Conservation (phyloP, 23 tunicate species). For the Trididemnum clinides region DNA sequence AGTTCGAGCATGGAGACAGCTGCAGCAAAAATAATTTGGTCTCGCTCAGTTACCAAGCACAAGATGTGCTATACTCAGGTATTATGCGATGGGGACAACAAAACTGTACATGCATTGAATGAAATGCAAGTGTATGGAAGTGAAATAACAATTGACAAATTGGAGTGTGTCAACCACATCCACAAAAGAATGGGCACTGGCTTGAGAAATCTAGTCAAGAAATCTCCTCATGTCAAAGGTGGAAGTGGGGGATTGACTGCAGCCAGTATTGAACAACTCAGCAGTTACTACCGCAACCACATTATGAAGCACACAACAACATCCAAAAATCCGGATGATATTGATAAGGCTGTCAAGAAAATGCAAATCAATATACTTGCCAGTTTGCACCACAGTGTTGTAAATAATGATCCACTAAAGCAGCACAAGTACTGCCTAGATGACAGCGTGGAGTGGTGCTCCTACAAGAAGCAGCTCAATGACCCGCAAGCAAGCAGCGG, state of each 20-base stretch:
- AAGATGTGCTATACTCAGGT: not conserved
- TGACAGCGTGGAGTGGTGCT: no score
- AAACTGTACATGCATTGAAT: conserved; percentile 3
- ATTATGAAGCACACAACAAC: conserved; percentile 9
- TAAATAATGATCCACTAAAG: not conserved
- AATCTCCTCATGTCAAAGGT: not conserved
- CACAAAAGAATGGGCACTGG: conserved; percentile 32
- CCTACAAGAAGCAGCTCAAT: no score
- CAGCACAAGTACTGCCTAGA: conserved; percentile 17
- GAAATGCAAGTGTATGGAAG: not conserved
- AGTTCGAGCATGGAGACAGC: conserved; percentile 23
- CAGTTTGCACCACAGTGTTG: not conserved
- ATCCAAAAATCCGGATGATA: conserved; percentile 20
- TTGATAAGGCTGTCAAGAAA: not conserved
- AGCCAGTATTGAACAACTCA: not conserved
- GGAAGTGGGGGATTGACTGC: conserved; percentile 29
- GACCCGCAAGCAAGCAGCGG: no score
- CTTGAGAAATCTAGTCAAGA: conserved; percentile 3
- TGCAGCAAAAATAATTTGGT: conserved; percentile 15
- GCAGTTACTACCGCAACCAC: not conserved
- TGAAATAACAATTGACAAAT: not conserved
- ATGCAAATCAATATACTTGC: conserved; percentile 2
- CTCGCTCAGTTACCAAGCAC: not conserved
- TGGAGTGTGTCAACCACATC: conserved; percentile 26
- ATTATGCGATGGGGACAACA: conserved; percentile 25